Evolutionary conservation across 2,888 invertebrate species (phyloP).

Genomic region (Amblyteles armatorius): DNA sequence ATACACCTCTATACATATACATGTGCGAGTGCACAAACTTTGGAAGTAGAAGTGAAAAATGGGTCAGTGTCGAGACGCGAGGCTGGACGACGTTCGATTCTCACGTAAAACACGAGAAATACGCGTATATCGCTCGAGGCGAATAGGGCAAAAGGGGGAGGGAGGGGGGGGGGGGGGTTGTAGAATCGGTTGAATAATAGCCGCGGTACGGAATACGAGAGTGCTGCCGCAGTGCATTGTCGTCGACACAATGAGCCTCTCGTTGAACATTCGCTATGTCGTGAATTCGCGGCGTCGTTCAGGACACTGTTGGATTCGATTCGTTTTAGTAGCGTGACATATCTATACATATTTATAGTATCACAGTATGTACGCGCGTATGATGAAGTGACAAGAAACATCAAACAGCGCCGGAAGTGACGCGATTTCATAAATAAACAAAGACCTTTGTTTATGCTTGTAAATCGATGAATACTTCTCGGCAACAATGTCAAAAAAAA

Average conservation of each 20-base stretch:
- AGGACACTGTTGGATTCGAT: constrained; percentile 20
- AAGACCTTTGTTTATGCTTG: neutral
- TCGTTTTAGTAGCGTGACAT: constrained; percentile 8
- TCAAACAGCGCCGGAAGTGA: neutral
- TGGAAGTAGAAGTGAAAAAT: constrained; percentile 4
- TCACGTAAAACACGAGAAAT: neutral
- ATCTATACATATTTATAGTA: neutral
- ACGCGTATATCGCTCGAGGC: constrained; percentile 11
- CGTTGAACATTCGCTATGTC: constrained; percentile 64
- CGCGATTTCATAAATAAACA: constrained; percentile 14
- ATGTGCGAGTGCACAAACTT: neutral
- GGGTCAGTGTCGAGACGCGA: constrained; percentile 3
- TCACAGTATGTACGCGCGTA: neutral
- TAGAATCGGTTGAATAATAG: constrained; percentile 48
- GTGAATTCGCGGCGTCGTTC: constrained; percentile 15
- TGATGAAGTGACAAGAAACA: neutral
- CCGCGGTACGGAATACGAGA: constrained; percentile 64
- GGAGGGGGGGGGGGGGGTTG: neutral
- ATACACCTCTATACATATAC: neutral
- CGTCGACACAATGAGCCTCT: constrained; percentile 72
- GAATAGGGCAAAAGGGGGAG: neutral
- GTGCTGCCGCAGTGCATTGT: constrained; percentile 70
- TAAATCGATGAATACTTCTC: neutral
- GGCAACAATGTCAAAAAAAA: neutral
- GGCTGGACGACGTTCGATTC: constrained; percentile 23